Conservation (phyloP, 2,888 invertebrate genomes). For the Xestia rhomboidea region DNA sequence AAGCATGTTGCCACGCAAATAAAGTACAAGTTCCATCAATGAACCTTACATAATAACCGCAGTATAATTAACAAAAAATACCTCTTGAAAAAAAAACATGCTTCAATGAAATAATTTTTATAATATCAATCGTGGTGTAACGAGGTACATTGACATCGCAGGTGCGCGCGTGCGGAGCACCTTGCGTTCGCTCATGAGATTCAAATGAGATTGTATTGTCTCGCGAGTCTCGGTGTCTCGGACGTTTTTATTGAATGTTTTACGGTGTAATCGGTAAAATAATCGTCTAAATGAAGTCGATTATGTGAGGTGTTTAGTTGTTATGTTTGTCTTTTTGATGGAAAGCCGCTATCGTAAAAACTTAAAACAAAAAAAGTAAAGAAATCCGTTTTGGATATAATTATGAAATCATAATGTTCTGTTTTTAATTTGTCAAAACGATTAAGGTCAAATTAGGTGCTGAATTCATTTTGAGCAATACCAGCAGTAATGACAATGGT, state of each 20-base stretch:
- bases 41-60: constrained; percentile 26
- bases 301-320: constrained; percentile 33
- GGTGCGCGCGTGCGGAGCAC: constrained; percentile 70
- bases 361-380: neutral
- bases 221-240: constrained; percentile 50
- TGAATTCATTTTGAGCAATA: too few species aligned
- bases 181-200: constrained; percentile 67
- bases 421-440: neutral
- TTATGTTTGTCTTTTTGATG: constrained; percentile 8
- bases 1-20: neutral
- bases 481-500: too few species aligned
- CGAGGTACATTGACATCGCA: constrained; percentile 76
- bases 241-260: constrained; percentile 53
- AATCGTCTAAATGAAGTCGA: constrained; percentile 41
- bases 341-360: neutral
- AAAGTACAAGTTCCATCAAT: constrained; percentile 26
- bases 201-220: constrained; percentile 68
- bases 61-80: constrained; percentile 41
- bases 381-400: neutral
- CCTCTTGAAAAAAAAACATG: constrained; percentile 18
- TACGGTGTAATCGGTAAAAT: constrained; percentile 48
- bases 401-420: neutral
- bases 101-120: constrained; percentile 59
- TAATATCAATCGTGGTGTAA: constrained; percentile 58
- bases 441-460: too few species aligned